A percentile compares a stretch with the other conserved stretches of the same genome.
These are phyloP conservation scores for Cyclopterus lumpus DNA, from an alignment of 2,797 vertebrate species.

Conservation along the genomic window DNA sequence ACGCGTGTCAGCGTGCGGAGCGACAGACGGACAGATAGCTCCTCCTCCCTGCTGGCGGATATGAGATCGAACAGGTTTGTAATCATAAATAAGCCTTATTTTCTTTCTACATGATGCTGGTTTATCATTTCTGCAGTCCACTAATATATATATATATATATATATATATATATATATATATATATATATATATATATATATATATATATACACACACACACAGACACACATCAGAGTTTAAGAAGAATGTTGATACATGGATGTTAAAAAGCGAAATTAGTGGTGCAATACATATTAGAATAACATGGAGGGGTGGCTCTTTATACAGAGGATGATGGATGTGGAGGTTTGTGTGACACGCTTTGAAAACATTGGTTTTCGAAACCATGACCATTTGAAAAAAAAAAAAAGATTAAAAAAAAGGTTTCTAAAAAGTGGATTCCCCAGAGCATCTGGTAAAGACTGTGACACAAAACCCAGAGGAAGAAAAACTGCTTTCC, in stretches of 20 bases:
- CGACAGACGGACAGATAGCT: constrained; percentile 30
- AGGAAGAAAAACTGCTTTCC: constrained; percentile 15
- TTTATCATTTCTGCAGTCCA: constrained; percentile 76
- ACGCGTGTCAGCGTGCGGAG: constrained; percentile 38
- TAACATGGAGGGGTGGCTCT: constrained; percentile 58
- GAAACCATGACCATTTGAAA: constrained; percentile 3
- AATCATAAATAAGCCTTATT: constrained; percentile 78
- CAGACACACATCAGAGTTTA: constrained; percentile 65
- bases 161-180: too few species aligned
- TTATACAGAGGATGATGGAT: constrained; percentile 38
- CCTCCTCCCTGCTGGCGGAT: constrained; percentile 37
- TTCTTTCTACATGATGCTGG: constrained; percentile 82
- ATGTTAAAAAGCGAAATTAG: constrained; percentile 79
- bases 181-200: too few species aligned
- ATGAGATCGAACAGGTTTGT: too few species aligned
- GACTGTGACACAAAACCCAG: constrained; percentile 11
- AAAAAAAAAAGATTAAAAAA: neutral
- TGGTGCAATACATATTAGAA: constrained; percentile 66
- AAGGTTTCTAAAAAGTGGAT: constrained; percentile 14
- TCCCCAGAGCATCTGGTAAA: neutral
- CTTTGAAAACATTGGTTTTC: neutral
- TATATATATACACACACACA: too few species aligned
- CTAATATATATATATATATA: too few species aligned
- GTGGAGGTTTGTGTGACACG: neutral
- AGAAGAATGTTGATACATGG: constrained; percentile 64